A percentile compares a stretch with the other conserved stretches of the same genome.
These are phyloP conservation scores for Empidonax traillii DNA, from an alignment of 2,113 vertebrate species.

Conservation along the genomic window DNA sequence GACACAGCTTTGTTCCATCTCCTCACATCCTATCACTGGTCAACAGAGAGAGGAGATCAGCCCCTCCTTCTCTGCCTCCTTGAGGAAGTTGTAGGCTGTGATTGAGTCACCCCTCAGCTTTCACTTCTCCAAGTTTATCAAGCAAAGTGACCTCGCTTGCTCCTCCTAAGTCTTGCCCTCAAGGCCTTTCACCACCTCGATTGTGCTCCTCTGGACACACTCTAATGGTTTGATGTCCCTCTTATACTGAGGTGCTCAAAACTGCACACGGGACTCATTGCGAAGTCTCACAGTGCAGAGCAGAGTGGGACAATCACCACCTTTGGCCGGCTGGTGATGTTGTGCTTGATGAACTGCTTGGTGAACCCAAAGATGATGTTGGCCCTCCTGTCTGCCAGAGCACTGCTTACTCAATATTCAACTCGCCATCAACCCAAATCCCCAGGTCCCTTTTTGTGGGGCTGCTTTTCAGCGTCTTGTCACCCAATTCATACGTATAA, in stretches of 20 bases:
- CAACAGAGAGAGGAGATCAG: background rate
- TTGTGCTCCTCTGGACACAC: background rate
- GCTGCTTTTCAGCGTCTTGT: background rate
- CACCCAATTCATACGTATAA: background rate
- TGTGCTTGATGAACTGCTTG: background rate
- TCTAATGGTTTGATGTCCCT: background rate
- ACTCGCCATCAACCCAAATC: accelerated
- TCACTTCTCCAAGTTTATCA: background rate
- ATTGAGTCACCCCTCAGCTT: background rate
- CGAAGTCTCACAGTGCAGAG: accelerated
- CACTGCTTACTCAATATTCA: no score
- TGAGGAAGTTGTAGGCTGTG: background rate
- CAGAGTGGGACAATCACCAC: background rate
- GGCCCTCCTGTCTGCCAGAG: background rate
- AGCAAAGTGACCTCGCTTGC: background rate
- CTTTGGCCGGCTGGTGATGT: accelerated
- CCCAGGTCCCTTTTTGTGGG: background rate
- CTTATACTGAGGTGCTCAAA: background rate
- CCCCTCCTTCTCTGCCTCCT: background rate
- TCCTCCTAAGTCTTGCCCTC: background rate
- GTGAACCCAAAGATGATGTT: accelerated
- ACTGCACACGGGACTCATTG: accelerated
- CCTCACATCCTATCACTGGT: accelerated
- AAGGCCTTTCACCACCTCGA: background rate
- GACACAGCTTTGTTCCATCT: background rate